Evolutionary conservation across 2,797 vertebrate species (phyloP).

Genomic region (Myotis myotis): DNA sequence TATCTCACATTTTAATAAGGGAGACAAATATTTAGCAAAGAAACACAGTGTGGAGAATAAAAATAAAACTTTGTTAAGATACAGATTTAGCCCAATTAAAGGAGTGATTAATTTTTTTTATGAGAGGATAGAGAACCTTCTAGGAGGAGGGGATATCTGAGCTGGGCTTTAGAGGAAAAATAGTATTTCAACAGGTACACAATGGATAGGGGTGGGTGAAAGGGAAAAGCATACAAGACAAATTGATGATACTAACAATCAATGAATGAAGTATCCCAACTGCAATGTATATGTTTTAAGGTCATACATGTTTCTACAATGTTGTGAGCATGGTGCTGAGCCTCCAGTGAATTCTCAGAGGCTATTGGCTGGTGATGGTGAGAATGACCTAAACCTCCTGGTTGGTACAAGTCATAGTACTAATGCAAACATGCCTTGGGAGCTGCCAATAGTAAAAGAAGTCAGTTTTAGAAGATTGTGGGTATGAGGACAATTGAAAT

Average conservation of each 20-base stretch:
- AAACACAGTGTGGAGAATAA: background rate
- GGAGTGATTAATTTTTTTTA: background rate
- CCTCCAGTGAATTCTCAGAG: background rate
- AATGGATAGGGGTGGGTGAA: background rate
- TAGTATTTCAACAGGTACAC: background rate
- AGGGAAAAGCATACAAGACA: background rate
- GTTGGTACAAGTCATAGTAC: background rate
- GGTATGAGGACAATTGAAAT: background rate
- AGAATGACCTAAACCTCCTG: background rate
- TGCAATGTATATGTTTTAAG: background rate
- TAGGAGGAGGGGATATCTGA: background rate
- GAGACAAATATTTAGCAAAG: constrained; percentile 7
- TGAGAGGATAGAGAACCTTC: background rate
- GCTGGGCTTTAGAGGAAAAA: background rate
- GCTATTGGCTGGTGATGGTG: background rate
- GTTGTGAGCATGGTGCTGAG: background rate
- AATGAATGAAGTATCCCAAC: background rate
- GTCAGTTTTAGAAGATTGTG: background rate
- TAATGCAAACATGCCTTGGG: background rate
- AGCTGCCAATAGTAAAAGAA: constrained; percentile 24
- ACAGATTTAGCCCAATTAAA: background rate
- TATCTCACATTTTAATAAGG: background rate
- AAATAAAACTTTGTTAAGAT: background rate
- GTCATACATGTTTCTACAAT: background rate
- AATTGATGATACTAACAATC: background rate